Base-by-base conservation (phyloP, 2,797 vertebrate species). In the Hyperoplus immaculatus region DNA sequence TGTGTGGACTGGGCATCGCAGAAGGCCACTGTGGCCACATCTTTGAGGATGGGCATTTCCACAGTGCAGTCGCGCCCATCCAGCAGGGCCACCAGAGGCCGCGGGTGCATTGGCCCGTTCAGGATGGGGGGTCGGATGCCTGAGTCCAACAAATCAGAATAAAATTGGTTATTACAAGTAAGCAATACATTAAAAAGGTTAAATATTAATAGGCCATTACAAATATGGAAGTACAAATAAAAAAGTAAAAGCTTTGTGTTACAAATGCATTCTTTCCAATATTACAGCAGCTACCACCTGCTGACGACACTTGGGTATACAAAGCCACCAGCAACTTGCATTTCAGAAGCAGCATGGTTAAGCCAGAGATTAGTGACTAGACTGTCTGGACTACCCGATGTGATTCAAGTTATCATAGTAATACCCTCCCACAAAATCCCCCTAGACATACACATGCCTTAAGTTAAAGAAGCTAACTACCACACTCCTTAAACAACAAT, bases 1-100 rank as follows among this genome's bases (percentile, higher is more conserved):
- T 97, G 96, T 89, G 96, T 97, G 82, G 96, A 97, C 88, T 97
- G 96, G 81, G 96, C 96, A 62, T 97, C 96, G 41, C 96, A 97
- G 91, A 97, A 97, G 45, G 96, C 96, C 85, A 97, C 96, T 3
- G 96, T 97, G 75, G 96, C 96, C 87, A 97, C 96, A 87, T 97
- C 96, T 90, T 97, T 97, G 72, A 97, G 89, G 86, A 97, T 97
- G 62, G 96, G 96, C 96, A 97, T 97, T 88, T 97, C 96, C 86
- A 97, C 96, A 62, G 96, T 96, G 89, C 96, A 97, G 81, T 97
- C 96, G 4, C 96, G 95, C 76, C 96, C 96, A 68, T 97, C 96
- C 82, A 97, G 90, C 68, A 97, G 95, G 4, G 96, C 96, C 85
- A 96, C 96, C 84, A 97, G 93, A 14, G 95, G 95, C 77, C 96